Percentiles rank a stretch among this genome's conserved stretches.
Evolutionary conservation across 2,888 invertebrate species (phyloP).

Genomic region (Byasa hedistus): DNA sequence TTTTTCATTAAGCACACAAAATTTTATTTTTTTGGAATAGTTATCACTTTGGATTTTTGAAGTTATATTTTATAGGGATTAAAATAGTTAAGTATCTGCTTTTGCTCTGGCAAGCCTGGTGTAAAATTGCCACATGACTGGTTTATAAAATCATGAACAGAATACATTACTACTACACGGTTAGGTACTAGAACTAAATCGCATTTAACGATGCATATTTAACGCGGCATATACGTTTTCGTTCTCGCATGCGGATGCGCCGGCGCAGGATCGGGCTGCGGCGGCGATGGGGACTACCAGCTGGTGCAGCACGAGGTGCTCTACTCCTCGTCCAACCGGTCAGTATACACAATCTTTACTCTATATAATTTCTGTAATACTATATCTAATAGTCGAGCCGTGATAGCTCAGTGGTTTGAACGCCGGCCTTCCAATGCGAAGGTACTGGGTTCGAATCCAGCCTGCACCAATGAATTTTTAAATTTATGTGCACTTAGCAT

Average conservation of each 20-base stretch:
- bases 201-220: conserved; percentile 27
- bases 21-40: too few species aligned
- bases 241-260: conserved; percentile 54
- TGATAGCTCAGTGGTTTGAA: too few species aligned
- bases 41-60: too few species aligned
- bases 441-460: too few species aligned
- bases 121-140: neutral
- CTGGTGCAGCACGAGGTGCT: conserved; percentile 99
- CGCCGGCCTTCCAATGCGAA: too few species aligned
- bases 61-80: too few species aligned
- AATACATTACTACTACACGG: neutral
- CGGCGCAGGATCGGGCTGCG: conserved; percentile 86
- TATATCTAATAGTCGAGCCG: too few species aligned
- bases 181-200: neutral
- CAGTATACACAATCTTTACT: conserved; percentile 42
- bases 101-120: too few species aligned
- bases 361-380: neutral
- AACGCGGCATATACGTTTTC: conserved; percentile 35
- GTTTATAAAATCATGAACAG: neutral
- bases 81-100: too few species aligned
- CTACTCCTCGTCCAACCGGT: conserved; percentile 97
- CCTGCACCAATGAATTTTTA: too few species aligned
- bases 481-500: too few species aligned
- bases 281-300: conserved; percentile 98
- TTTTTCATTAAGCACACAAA: too few species aligned